These are phyloP conservation scores for Calidris pygmaea DNA, from an alignment of 2,113 vertebrate genomes.

Conservation along the genomic window DNA sequence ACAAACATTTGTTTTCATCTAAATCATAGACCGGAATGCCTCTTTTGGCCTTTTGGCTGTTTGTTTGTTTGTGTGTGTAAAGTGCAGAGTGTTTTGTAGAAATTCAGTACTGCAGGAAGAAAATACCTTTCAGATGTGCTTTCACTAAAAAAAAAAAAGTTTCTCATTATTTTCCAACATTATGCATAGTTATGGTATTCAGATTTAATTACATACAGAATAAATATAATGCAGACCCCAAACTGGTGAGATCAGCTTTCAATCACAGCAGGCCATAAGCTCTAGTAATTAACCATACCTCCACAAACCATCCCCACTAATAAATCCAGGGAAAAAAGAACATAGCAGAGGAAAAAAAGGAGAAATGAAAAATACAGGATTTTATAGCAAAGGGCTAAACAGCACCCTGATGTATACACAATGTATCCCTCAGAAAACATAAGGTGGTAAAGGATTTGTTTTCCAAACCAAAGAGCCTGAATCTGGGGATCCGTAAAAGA, in stretches of 20 bases:
- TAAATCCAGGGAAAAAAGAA: slow-evolving; percentile 41
- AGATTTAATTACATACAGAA: slow-evolving; percentile 66
- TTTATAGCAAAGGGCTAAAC: slow-evolving; percentile 3
- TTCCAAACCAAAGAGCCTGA: background rate
- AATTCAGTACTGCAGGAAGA: background rate
- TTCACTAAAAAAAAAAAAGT: background rate
- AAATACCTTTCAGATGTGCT: slow-evolving; percentile 42
- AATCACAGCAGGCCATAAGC: slow-evolving; percentile 63
- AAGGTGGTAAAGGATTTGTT: background rate
- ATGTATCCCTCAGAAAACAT: background rate
- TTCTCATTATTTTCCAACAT: slow-evolving; percentile 52
- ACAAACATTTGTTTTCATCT: background rate
- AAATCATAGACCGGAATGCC: background rate
- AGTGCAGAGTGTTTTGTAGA: background rate
- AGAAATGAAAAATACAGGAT: background rate
- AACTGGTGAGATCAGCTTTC: slow-evolving; percentile 70
- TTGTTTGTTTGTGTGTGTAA: background rate
- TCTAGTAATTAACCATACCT: slow-evolving; percentile 65
- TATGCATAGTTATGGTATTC: slow-evolving; percentile 61
- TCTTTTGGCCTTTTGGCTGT: background rate
- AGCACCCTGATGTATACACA: background rate
- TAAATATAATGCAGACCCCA: slow-evolving; percentile 48
- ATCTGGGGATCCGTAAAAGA: background rate
- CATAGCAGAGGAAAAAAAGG: background rate
- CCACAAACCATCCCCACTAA: slow-evolving; percentile 52